A percentile compares a stretch with the other conserved stretches of the same genome.
phyloP scores from a whole-genome alignment of 2,113 vertebrate species.

The Onychostruthus taczanowskii region DNA sequence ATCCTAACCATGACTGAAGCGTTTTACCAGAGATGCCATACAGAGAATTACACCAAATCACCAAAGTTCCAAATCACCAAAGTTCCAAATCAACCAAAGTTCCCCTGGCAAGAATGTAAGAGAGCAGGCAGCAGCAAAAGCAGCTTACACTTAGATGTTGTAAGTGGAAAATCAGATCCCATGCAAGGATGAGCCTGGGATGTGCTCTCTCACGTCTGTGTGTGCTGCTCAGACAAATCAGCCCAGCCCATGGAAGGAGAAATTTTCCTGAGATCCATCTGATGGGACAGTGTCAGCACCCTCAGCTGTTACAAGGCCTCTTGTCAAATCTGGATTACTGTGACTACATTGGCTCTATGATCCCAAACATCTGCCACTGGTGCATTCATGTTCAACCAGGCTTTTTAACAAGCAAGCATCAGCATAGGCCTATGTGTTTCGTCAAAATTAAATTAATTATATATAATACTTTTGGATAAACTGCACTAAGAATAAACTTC shows the following conservation, averaged over 20 bases:
- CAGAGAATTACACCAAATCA: neutral
- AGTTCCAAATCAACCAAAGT: neutral
- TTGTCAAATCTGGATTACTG: neutral
- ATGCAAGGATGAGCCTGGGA: neutral
- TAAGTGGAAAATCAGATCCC: neutral
- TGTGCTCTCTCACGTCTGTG: neutral
- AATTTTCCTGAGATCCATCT: neutral
- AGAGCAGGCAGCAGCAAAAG: neutral
- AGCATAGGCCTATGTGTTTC: neutral
- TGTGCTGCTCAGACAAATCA: neutral
- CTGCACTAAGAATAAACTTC: neutral
- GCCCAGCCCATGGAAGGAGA: neutral
- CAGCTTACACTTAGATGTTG: neutral
- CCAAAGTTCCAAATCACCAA: no score
- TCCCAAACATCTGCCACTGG: neutral
- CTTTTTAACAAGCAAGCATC: neutral
- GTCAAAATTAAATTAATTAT: neutral
- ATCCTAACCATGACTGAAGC: neutral
- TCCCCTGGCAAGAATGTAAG: neutral
- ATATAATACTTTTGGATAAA: neutral
- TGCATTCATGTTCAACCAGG: neutral
- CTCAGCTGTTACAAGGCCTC: neutral
- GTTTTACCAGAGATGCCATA: neutral
- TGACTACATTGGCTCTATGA: neutral
- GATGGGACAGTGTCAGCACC: neutral